Base-by-base conservation (phyloP, 2,797 vertebrate genomes). In the Manis crassicaudata region DNA sequence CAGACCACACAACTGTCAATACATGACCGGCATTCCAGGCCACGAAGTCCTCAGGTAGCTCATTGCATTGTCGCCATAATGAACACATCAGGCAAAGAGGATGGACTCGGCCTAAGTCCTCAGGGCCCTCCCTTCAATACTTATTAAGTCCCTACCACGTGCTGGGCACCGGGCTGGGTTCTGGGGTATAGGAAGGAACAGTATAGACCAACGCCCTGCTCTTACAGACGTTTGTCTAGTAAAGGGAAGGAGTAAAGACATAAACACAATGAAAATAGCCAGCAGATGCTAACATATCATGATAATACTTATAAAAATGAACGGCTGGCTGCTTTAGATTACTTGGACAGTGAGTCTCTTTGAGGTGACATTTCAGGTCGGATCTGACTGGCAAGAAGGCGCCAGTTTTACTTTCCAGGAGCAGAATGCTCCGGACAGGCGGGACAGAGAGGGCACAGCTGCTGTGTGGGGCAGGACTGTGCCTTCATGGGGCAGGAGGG, bases 191-290 rank as follows among this genome's bases (percentile, higher is more conserved):
- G 14, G 8, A 10, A 85, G 62, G n/a, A 62, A n/a, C 35, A 85
- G 32, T 7, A 11, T 7, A 25, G 80, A 35, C 4, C 2, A 18
- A 5, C 1, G 0, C 6, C 73, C 32, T 54, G 2, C 9, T 56
- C 29, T 76, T 17, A 63, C 0, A 43, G 29, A 63, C 25, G 6
- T 56, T 32, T 56, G 37, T 75, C 80, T 20, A 20, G 13, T 18
- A 43, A 43, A 50, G 6, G 35, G 17, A 20, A 68, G 7, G 6
- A 85, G 6, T 8, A 37, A 80, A 79, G 14, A 63, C n/a, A 56
- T 5, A 56, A 76, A 73, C 27, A 8, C 27, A 8, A 20, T 32
- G 1, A 32, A 72, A 81, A 46, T 14, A 67, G 70, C 14, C 32
- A 73, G 11, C 3, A 25, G 17, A 80, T 2, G 29, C 21, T 52